A percentile compares a stretch with the other conserved stretches of the same genome.
phyloP scores from a whole-genome alignment of 2,888 invertebrate species.

The Scelioninae gen. 1 region DNA sequence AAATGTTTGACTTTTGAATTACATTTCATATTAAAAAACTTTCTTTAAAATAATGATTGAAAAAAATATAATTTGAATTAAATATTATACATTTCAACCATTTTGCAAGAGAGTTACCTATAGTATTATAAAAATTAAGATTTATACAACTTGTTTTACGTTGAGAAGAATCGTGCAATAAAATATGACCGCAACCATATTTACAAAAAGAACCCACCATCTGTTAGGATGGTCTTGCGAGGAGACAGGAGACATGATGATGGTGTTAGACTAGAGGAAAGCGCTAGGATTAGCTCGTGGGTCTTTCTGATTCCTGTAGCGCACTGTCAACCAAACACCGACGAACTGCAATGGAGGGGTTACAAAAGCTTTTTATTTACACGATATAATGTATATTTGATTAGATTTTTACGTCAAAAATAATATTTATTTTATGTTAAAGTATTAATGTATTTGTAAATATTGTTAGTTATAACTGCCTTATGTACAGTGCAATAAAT shows the following conservation, averaged over 20 bases:
- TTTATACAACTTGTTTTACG: neutral
- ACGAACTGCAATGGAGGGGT: conserved; percentile 90
- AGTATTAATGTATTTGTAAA: no score
- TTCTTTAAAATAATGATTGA: no score
- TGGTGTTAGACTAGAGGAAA: conserved; percentile 92
- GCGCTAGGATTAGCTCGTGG: conserved; percentile 98
- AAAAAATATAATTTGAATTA: no score
- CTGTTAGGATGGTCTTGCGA: conserved; percentile 81
- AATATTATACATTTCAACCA: no score
- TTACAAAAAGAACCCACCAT: conserved; percentile 81
- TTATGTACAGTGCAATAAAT: no score
- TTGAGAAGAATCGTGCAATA: neutral
- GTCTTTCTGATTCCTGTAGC: conserved; percentile 99
- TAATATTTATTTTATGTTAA: no score
- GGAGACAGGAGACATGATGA: conserved; percentile 83
- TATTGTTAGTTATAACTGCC: no score
- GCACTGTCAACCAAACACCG: conserved; percentile 97
- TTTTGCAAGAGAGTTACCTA: no score
- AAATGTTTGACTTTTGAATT: no score
- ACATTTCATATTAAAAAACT: no score
- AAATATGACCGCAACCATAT: conserved; percentile 72
- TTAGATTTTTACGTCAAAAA: no score
- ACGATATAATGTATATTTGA: neutral
- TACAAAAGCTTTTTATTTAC: conserved; percentile 53
- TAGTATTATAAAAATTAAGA: neutral